Evolutionary conservation across 2,888 invertebrate genomes (phyloP).

Genomic region (Thalpophila matura): DNA sequence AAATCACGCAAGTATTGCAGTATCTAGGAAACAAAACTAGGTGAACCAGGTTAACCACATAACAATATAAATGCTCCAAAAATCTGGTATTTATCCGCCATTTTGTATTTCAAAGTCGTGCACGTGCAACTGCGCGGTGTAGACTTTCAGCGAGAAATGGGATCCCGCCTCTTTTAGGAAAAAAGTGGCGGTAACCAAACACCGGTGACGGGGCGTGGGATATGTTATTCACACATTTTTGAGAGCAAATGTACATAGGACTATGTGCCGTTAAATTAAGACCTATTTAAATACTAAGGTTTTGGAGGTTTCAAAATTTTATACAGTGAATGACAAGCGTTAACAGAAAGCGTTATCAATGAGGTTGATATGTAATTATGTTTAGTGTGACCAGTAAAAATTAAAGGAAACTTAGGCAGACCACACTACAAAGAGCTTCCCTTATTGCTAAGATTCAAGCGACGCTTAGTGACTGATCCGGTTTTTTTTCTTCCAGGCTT

Average conservation of each 20-base stretch:
- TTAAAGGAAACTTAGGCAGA: too few species aligned
- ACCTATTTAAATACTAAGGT: neutral
- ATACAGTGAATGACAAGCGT: too few species aligned
- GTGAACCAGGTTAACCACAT: conserved; percentile 16
- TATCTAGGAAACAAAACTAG: conserved; percentile 32
- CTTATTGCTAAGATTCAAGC: too few species aligned
- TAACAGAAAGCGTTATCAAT: too few species aligned
- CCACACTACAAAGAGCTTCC: too few species aligned
- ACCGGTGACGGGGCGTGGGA: conserved; percentile 72
- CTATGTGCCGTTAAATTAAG: neutral
- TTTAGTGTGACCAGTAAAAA: too few species aligned
- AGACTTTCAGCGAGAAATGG: conserved; percentile 85
- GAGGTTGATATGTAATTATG: too few species aligned
- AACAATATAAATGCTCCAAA: conserved; percentile 18
- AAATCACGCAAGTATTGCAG: conserved; percentile 45
- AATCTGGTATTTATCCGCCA: conserved; percentile 48
- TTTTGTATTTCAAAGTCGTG: conserved; percentile 59
- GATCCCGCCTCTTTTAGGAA: conserved; percentile 85
- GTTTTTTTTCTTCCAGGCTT: too few species aligned
- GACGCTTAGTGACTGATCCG: too few species aligned
- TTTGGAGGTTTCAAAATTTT: too few species aligned
- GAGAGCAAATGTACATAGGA: conserved; percentile 15
- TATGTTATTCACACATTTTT: conserved; percentile 58
- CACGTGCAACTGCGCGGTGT: conserved; percentile 87
- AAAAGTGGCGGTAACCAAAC: conserved; percentile 77